Base-by-base conservation (phyloP, 2,113 vertebrate species). In the Coturnix japonica region DNA sequence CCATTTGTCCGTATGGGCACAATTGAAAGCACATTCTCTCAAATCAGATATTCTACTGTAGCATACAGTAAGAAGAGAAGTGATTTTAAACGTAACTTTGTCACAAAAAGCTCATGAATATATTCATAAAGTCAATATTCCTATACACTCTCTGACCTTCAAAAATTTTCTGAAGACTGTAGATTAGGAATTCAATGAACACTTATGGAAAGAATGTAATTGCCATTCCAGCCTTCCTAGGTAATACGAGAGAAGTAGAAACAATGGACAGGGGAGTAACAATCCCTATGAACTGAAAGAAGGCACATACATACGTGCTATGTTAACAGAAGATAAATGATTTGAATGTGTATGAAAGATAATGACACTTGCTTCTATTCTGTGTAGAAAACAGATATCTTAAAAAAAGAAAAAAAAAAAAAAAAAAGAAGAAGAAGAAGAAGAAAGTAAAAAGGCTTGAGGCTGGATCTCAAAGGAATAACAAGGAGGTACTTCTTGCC, bases 111-210 rank as follows among this genome's bases (percentile, higher is more conserved):
- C 39, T 81, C 31, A 76, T 61, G 0, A 84, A 89, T 84, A 25
- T 78, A 90, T 81, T 86, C 26, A 80, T 70, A 59, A 78, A 84
- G 25, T 89, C 43, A 72, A 8, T 84, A 78, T 59, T 93, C 23
- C 7, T 53, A 33, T 23, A 61, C 28, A 60, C 9, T 60, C 17
- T 59, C 41, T 47, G 35, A 73, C 16, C 69, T 91, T 90, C 19
- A 81, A 73, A 82, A 87, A 65, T 72, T 51, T 25, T 33, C n/a
- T 72, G 82, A 85, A 28, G 89, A 49, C 37, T 44, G 18, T 49
- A 72, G 18, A 69, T 89, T 46, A 93, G 57, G 49, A 59, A 78
- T 91, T 87, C 19, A 54, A 0, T 64, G 37, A 75, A 46, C 37
- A 56, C 11, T 78, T 89, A 47, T 5, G 28, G 56, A 81, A 94